Conservation (phyloP, 2,113 vertebrate genomes). For the Scalopus aquaticus region DNA sequence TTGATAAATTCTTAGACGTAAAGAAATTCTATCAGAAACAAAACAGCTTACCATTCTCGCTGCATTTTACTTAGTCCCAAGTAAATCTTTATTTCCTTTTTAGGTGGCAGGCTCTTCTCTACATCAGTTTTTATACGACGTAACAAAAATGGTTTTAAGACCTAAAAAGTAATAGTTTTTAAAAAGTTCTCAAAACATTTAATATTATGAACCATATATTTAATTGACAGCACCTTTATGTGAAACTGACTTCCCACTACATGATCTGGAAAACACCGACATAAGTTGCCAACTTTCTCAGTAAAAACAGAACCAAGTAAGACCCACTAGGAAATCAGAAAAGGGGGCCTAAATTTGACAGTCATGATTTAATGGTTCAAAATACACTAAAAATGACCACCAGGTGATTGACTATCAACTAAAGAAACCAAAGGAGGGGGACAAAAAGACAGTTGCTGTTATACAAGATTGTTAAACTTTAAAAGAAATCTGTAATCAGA, state of each 20-base stretch:
- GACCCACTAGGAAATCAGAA: background rate
- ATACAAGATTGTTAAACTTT: conserved; percentile 20
- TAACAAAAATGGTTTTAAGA: conserved; percentile 93
- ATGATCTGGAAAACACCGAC: conserved; percentile 37
- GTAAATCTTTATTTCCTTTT: conserved; percentile 95
- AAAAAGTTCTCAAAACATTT: conserved; percentile 30
- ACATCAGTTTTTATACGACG: conserved; percentile 94
- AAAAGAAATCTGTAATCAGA: conserved; percentile 32
- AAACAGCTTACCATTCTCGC: conserved; percentile 90
- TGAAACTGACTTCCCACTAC: background rate
- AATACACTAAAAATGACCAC: conserved; percentile 35
- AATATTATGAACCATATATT: conserved; percentile 9
- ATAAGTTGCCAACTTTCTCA: background rate
- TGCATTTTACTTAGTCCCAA: conserved; percentile 95
- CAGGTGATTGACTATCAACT: background rate
- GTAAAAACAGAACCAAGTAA: conserved; percentile 17
- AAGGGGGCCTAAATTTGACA: background rate
- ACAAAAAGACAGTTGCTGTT: background rate
- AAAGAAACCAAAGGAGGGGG: background rate
- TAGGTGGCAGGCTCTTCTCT: conserved; percentile 93
- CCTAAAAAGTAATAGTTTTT: conserved; percentile 83
- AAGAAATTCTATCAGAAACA: conserved; percentile 44
- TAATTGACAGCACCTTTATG: conserved; percentile 10
- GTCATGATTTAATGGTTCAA: conserved; percentile 3
- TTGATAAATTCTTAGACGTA: conserved; percentile 35